Conservation (phyloP, 2,888 invertebrate species). For the Drosophila setosimentum region DNA sequence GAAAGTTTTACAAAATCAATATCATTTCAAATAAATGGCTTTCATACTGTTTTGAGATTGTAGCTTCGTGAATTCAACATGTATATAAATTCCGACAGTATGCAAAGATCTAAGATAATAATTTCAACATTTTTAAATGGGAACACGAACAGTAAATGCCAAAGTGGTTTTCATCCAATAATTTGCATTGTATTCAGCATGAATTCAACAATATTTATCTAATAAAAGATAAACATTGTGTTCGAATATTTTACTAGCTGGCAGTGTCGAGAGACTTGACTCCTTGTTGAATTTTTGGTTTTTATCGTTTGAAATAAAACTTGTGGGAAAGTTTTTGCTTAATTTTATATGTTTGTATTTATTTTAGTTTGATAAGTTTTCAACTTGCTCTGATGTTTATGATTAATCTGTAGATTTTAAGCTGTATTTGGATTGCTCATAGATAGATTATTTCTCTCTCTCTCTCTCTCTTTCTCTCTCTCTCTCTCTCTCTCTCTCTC, state of each 20-base stretch:
- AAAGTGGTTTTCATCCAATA: background rate
- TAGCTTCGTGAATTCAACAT: background rate
- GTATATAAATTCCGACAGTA: background rate
- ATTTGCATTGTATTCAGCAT: conserved; percentile 1
- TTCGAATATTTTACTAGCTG: conserved; percentile 17
- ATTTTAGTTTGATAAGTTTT: background rate
- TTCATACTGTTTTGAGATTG: background rate
- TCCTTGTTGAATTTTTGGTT: background rate
- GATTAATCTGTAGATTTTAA: background rate
- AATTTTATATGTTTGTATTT: background rate
- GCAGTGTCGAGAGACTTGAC: background rate
- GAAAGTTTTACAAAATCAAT: background rate
- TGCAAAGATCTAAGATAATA: background rate
- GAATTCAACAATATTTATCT: background rate
- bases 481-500: background rate
- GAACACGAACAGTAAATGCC: background rate
- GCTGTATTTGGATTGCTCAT: background rate
- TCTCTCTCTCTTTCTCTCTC: background rate
- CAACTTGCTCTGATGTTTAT: background rate
- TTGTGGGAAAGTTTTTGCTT: background rate
- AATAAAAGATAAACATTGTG: conserved; percentile 12
- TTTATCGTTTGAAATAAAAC: background rate
- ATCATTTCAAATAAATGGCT: background rate
- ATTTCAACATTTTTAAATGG: background rate
- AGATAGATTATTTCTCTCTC: background rate